Base-by-base conservation (phyloP, 2,113 vertebrate species). In the Poicephalus gulielmi region DNA sequence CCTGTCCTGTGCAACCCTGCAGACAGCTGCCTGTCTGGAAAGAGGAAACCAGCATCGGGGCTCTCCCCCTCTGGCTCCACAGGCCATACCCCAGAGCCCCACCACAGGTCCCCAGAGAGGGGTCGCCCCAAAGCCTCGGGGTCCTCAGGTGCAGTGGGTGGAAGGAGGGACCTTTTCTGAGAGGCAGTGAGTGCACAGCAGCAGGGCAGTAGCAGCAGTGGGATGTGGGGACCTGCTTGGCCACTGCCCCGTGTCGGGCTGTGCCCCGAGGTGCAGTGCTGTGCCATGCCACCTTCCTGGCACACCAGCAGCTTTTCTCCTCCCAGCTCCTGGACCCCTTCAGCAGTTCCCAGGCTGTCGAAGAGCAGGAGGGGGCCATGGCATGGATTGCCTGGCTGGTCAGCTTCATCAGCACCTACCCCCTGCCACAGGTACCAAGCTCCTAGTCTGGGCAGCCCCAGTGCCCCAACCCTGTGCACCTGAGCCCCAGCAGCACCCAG, bases 271-370 rank as follows among this genome's bases (percentile, higher is more conserved):
- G 1, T 23, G 52, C 43, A 3, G 0, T 52, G 44, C 33, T 11
- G 27, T 44, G 79, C 49, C 66, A 2, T 11, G 43, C 43, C 49
- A 25, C 49, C 33, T 37, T 27, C 50, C 59, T 25, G 23, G 59
- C 66, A 41, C 23, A 91, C 11, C 60, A 62, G 19, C 75, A 80
- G 46, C 23, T 91, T 75, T 75, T 91, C 46, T 91, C 33, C 17
- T 80, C 30, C 68, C 53, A 91, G 83, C 7, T 80, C 33, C 68
- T 86, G 60, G 44, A 74, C 68, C 30, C 46, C 17, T 62, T 75
- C 75, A 67, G 46, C 60, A 16, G 0, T 16, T 80, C 39, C n/a
- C 4, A 43, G 16, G 1, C 0, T 0, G 20, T 17, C 27, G 46
- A 0, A 12, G 68, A 43, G 30, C 60, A 27, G 60, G 20, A 75